Evolutionary conservation across 2,888 invertebrate genomes (phyloP), one percentile per base, ranked within the genome.

Genomic region (Eupithecia subfuscata): DNA sequence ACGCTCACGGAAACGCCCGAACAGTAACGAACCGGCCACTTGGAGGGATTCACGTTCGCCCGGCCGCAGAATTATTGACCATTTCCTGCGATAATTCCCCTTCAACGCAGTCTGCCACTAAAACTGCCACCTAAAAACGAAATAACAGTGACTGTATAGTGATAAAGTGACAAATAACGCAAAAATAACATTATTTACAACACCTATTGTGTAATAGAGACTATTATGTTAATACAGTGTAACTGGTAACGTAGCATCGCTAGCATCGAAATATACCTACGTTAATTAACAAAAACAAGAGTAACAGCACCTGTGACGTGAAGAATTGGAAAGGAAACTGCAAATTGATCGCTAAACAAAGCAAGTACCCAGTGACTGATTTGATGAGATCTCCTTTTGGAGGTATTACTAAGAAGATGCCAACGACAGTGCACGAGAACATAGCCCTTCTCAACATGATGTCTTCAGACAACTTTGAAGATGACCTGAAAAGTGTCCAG

Each of bases 401-500:
- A 70, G 79, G 82, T 75, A 82, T 81, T 52, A 82, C 80, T 70
- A 84, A 78, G 83, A 90, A 86, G 83, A 95, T 95, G 94, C 94
- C 94, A 69, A 89, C 91, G 76, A 89, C 92, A 71, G 90, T 92
- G 79, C 93, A 92, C 73, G 94, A 95, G 83, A 94, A 94, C 80
- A 94, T 94, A 79, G 94, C 94, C 71, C 88, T 95, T 22, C 97
- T 98, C 84, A 97, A 98, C 79, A 95, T 95, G 94, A 93, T 95
- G 94, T 95, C 94, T 81, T 93, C 94, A 83, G 98, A 98, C 94
- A 97, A 98, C 91, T 97, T 98, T 96, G 98, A 98, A 91, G 98
- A 98, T 91, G 98, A 98, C 92, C 95, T 98, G 91, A 97, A 97
- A 92, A 98, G 97, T 88, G 98, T 98, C 88, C 98, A 98, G 92